Conservation (phyloP, 2,797 vertebrate species). For the Stomatorhinus walkeri region DNA sequence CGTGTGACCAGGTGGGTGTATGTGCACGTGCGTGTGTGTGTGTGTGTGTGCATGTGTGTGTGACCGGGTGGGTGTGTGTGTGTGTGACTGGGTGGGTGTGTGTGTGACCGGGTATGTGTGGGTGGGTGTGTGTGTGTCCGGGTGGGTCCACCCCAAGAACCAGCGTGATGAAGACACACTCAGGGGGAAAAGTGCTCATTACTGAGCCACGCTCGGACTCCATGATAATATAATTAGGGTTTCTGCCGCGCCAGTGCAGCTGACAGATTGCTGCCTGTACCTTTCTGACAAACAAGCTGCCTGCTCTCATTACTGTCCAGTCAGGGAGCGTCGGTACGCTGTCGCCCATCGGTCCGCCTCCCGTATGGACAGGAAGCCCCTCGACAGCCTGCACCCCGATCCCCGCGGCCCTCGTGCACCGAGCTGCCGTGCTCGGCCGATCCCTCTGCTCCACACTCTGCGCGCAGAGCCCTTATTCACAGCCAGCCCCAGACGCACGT, state of each 20-base stretch:
- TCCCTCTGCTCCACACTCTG: neutral
- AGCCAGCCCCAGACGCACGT: neutral
- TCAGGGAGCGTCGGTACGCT: conserved; percentile 49
- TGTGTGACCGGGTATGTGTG: neutral
- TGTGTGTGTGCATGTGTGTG: neutral
- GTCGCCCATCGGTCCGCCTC: neutral
- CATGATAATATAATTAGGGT: conserved; percentile 62
- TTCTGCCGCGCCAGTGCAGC: conserved; percentile 49
- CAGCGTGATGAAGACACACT: neutral
- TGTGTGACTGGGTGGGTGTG: neutral
- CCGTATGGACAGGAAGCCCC: neutral
- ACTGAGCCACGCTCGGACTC: conserved; percentile 49
- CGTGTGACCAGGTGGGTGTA: too few species aligned
- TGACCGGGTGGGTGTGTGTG: neutral
- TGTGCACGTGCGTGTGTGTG: too few species aligned
- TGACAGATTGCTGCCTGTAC: conserved; percentile 57
- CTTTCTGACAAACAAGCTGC: conserved; percentile 49
- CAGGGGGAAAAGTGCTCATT: conserved; percentile 39
- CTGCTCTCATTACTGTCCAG: conserved; percentile 51
- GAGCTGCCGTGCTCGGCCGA: neutral
- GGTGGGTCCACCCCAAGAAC: neutral
- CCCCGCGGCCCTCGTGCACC: neutral
- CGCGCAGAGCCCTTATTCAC: neutral
- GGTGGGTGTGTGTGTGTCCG: neutral
- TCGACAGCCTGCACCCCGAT: neutral